phyloP scores from a whole-genome alignment of 1,140 invertebrate genomes.

The Melanaphis sacchari region DNA sequence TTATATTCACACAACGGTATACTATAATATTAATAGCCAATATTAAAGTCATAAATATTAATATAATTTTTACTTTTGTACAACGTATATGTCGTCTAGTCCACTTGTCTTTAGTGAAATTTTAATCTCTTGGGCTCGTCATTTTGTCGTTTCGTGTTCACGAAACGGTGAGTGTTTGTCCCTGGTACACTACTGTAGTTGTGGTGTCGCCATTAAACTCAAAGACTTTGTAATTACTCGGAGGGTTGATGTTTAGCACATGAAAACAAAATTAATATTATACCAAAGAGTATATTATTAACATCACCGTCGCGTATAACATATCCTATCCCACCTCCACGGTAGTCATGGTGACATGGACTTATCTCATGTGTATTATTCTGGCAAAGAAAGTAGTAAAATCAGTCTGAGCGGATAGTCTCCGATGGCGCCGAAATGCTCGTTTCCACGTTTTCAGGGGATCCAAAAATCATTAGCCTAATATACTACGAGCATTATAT shows the following conservation, averaged over 20 bases:
- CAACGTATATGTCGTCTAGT: not conserved
- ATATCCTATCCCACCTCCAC: not conserved
- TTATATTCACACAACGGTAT: not conserved
- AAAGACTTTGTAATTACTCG: not conserved
- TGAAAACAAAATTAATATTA: conserved; percentile 20
- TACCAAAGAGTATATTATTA: not conserved
- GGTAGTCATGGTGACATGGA: not conserved
- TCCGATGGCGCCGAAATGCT: conserved; percentile 19
- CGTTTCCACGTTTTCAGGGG: conserved; percentile 35
- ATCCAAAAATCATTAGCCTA: conserved; percentile 40
- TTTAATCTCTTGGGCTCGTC: not conserved
- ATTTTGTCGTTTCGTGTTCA: not conserved
- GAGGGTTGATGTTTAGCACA: not conserved
- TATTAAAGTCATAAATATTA: conserved; percentile 30
- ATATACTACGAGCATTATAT: not conserved
- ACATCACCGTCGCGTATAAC: not conserved
- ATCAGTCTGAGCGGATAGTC: conserved; percentile 20
- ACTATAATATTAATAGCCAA: conserved; percentile 1
- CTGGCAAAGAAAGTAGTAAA: conserved; percentile 15
- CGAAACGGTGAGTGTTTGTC: not conserved
- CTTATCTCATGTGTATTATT: not conserved
- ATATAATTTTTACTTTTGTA: not conserved
- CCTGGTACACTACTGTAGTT: not conserved
- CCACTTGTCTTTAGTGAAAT: not conserved
- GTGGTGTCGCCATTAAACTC: not conserved